A percentile compares a stretch with the other conserved stretches of the same genome.
Evolutionary conservation across 1,140 invertebrate species (phyloP).

Genomic region (Bombus affinis): DNA sequence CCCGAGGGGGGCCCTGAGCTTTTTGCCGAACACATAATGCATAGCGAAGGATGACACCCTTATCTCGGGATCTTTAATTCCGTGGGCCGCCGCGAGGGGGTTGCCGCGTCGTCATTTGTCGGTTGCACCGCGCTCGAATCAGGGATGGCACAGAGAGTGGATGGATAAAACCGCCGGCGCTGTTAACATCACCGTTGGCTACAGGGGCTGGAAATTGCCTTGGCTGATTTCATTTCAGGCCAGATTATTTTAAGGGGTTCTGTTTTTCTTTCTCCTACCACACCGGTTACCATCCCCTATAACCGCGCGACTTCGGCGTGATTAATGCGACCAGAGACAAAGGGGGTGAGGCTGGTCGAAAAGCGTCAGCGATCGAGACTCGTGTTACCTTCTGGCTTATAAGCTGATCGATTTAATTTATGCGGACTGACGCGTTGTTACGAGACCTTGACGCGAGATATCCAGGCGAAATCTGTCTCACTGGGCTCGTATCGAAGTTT

Average conservation of each 20-base stretch:
- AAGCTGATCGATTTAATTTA: conserved; percentile 70
- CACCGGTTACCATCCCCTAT: conserved; percentile 16
- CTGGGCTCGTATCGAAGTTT: neutral
- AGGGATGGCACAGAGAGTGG: conserved; percentile 42
- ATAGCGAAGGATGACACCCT: conserved; percentile 80
- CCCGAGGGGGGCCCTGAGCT: conserved; percentile 59
- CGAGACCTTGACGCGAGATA: neutral
- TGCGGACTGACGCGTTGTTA: conserved; percentile 7
- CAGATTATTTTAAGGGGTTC: conserved; percentile 81
- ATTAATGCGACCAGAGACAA: conserved; percentile 77
- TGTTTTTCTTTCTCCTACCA: conserved; percentile 66
- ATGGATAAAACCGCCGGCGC: conserved; percentile 62
- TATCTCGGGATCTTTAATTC: conserved; percentile 82
- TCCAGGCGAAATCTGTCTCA: neutral
- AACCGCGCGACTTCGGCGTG: conserved; percentile 54
- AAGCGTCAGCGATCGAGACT: neutral
- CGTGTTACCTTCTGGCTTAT: conserved; percentile 34
- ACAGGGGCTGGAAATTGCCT: conserved; percentile 79
- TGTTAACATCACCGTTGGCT: conserved; percentile 65
- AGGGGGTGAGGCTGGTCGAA: neutral
- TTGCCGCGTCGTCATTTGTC: conserved; percentile 80
- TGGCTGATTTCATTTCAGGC: conserved; percentile 81
- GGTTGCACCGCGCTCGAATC: conserved; percentile 68
- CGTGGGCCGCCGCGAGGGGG: conserved; percentile 73
- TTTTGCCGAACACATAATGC: conserved; percentile 72